These are phyloP conservation scores for Ursus arctos DNA, from an alignment of 2,113 vertebrate genomes.

Conservation along the genomic window DNA sequence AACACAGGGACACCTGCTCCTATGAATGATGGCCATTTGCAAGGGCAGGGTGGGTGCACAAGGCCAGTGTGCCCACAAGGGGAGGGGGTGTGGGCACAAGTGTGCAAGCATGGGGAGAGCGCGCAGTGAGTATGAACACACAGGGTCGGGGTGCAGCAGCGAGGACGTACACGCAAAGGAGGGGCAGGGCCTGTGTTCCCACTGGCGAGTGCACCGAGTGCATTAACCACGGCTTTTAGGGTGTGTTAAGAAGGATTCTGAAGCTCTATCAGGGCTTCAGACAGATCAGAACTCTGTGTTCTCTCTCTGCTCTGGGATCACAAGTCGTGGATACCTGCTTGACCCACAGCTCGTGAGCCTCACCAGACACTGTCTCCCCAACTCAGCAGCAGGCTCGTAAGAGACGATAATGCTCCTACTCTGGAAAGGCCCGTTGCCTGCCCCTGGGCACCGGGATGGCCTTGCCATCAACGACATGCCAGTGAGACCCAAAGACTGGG, in stretches of 20 bases:
- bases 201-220: not conserved
- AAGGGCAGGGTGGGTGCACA: accelerated
- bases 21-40: not conserved
- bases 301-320: not conserved
- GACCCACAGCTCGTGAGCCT: not conserved
- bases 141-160: too few relatives aligned
- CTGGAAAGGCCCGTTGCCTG: not conserved
- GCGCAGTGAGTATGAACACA: not conserved
- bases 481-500: not conserved
- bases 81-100: accelerated
- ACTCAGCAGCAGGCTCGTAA: not conserved
- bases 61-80: not conserved
- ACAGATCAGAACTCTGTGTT: not conserved
- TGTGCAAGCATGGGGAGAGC: not conserved
- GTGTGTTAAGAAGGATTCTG: not conserved
- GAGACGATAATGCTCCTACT: not conserved
- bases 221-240: not conserved
- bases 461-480: not conserved
- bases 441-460: not conserved
- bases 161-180: not conserved
- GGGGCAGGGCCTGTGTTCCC: too few relatives aligned
- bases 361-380: not conserved
- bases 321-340: not conserved
- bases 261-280: not conserved
- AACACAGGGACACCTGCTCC: not conserved